A percentile compares a stretch with the other conserved stretches of the same genome.
Conservation (phyloP, 2,113 vertebrate species). For the Chunga burmeisteri region DNA sequence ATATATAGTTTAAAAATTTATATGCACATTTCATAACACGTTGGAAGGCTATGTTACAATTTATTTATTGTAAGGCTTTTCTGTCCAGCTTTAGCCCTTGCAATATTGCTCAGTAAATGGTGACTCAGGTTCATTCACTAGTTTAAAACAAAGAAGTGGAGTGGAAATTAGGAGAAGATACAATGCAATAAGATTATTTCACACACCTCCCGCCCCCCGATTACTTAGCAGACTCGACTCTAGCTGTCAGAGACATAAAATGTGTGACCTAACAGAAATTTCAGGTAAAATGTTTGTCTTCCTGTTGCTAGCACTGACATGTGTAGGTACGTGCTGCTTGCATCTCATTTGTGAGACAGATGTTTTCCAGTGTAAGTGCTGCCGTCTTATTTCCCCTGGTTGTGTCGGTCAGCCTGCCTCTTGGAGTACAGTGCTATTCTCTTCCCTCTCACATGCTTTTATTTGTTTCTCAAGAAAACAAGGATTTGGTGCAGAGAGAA, state of each 20-base stretch:
- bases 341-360: not conserved
- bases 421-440: not conserved
- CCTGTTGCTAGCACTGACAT: rapidly evolving
- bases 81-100: not conserved
- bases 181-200: not conserved
- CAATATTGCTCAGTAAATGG: not conserved
- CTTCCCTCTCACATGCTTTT: not conserved
- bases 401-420: not conserved
- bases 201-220: too few species aligned
- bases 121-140: not conserved
- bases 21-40: not conserved
- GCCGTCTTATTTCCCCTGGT: not conserved
- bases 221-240: not conserved
- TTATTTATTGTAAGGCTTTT: not conserved
- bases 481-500: not conserved
- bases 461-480: not conserved
- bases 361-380: not conserved
- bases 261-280: not conserved
- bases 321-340: not conserved
- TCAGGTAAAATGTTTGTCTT: not conserved
- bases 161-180: not conserved
- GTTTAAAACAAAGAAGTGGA: not conserved
- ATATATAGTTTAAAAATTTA: not conserved
- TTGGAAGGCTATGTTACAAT: not conserved
- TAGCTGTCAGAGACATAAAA: not conserved